Evolutionary conservation across 2,888 invertebrate genomes (phyloP), one percentile per base, ranked within the genome.

Genomic region (Melolontha melolontha): DNA sequence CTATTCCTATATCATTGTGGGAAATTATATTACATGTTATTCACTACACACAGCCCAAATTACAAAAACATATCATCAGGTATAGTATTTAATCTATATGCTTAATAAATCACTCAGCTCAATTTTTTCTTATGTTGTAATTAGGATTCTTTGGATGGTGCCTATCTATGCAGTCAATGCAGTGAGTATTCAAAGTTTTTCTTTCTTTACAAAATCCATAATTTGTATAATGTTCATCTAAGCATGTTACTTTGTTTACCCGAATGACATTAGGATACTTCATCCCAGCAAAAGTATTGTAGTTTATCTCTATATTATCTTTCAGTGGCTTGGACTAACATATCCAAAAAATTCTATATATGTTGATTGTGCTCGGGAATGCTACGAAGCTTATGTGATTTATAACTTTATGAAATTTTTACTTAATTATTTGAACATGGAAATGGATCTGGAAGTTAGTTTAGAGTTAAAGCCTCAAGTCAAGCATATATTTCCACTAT

Each of bases 341-440:
- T 96, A 94, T 81, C 95, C 96, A 0, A 88, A 91, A 74, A 91
- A 92, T 76, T 94, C 96, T 44, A 95, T 98, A 74, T 97, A 97
- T 81, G 90, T 97, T 79, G 97, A 98, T 83, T 95, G 95, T 75
- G 83, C 95, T 62, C 87, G 97, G 81, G 97, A 98, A 86, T 97
- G 97, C 81, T 98, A 97, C 80, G 98, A 98, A 85, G 97, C 97
- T 0, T 98, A 97, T 86, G 97, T 97, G 1, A 97, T 98, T 78
- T 97, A 98, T 83, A 97, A 97, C 85, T 98, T 98, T 80, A 96
- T 97, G 96, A 93, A 93, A 79, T 98, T 94, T 82, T 86, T 98
- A 75, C 85, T 97, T 70, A 95, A 95, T 81, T 98, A 95, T 83
- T 86, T 98, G 62, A 92, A 94, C 84, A 89, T 92, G 77, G 93